A percentile compares a stretch with the other conserved stretches of the same genome.
Evolutionary conservation across 2,113 vertebrate species (phyloP).

Genomic region (Eudyptes chrysolophus): DNA sequence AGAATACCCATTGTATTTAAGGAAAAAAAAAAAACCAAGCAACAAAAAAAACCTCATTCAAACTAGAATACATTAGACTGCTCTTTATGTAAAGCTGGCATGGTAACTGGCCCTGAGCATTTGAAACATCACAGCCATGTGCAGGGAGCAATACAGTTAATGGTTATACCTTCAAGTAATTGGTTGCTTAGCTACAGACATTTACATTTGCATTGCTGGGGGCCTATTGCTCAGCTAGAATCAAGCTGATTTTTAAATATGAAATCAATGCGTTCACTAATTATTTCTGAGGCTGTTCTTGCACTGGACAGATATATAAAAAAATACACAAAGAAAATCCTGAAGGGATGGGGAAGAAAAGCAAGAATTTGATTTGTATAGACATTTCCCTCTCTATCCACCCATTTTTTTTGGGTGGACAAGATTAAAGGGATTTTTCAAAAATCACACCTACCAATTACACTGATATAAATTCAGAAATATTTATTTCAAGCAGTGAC

Average conservation of each 20-base stretch:
- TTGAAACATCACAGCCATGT: neutral
- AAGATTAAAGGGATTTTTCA: neutral
- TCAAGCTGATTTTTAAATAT: neutral
- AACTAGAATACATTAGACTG: neutral
- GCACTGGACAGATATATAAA: neutral
- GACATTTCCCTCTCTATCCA: neutral
- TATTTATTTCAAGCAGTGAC: neutral
- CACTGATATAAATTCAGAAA: neutral
- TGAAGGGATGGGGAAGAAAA: neutral
- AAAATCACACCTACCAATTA: neutral
- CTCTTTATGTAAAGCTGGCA: neutral
- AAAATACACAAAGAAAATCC: neutral
- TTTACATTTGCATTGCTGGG: neutral
- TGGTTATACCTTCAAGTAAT: neutral
- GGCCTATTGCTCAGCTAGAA: neutral
- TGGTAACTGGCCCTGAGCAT: neutral
- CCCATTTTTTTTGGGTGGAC: neutral
- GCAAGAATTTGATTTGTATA: neutral
- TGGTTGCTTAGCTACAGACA: constrained; percentile 48
- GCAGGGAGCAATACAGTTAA: neutral
- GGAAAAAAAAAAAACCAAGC: neutral
- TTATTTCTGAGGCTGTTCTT: neutral
- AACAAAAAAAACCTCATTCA: neutral
- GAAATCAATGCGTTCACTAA: neutral
- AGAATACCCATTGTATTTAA: neutral